A percentile compares a stretch with the other conserved stretches of the same genome.
These are phyloP conservation scores for Pecten maximus DNA, from an alignment of 2,888 invertebrate species.

Conservation along the genomic window DNA sequence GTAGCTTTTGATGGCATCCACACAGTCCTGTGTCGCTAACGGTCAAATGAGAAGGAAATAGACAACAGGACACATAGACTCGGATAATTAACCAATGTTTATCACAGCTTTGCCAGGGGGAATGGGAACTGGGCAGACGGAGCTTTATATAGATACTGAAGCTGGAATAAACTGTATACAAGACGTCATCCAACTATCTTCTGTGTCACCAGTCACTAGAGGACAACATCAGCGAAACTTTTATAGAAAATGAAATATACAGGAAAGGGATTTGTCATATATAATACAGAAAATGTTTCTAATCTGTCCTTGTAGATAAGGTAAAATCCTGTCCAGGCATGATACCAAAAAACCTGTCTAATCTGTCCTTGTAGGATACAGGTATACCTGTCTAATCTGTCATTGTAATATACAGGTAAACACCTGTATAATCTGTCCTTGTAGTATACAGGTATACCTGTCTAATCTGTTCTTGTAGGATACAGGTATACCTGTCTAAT, in stretches of 20 bases:
- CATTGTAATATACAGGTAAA: background rate
- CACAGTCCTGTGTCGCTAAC: background rate
- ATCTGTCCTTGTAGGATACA: background rate
- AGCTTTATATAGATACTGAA: background rate
- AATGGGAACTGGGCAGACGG: background rate
- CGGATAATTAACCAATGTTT: background rate
- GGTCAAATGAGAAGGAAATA: background rate
- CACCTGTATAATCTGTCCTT: background rate
- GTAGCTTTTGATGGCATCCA: background rate
- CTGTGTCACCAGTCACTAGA: background rate
- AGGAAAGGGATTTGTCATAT: background rate
- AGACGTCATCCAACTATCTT: background rate
- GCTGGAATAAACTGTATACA: no score
- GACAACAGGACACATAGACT: background rate
- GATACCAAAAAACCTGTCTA: background rate
- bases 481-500: background rate
- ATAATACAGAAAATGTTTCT: background rate
- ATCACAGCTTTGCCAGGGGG: background rate
- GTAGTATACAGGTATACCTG: background rate
- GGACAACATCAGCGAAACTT: background rate
- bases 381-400: background rate
- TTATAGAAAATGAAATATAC: background rate
- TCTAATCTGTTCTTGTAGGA: background rate
- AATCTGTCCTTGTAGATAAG: background rate
- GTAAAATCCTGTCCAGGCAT: background rate